These are phyloP conservation scores for Corvus cornix DNA, from an alignment of 2,113 vertebrate species.

Conservation along the genomic window DNA sequence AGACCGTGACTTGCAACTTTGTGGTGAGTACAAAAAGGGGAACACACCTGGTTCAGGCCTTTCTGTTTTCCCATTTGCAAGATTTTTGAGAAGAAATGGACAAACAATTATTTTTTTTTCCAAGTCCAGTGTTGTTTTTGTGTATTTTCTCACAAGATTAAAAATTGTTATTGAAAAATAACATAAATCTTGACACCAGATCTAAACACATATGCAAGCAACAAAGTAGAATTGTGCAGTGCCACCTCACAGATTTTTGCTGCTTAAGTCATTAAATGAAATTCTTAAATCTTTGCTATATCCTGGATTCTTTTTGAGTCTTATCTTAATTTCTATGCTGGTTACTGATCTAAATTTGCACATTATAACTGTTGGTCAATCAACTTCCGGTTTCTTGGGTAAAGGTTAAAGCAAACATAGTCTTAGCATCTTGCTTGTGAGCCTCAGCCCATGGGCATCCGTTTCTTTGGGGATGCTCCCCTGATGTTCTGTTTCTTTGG, in stretches of 20 bases:
- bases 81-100: background rate
- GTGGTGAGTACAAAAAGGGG: background rate
- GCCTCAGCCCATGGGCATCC: accelerated
- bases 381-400: background rate
- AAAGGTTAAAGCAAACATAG: background rate
- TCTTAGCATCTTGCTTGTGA: background rate
- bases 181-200: background rate
- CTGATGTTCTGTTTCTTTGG: background rate
- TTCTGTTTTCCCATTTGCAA: background rate
- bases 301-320: background rate
- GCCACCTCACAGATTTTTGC: background rate
- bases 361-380: background rate
- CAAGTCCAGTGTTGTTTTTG: background rate
- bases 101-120: background rate
- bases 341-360: background rate
- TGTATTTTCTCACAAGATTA: background rate
- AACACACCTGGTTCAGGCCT: background rate
- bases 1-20: background rate
- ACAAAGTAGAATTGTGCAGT: background rate
- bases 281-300: background rate
- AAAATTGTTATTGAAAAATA: background rate
- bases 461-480: background rate
- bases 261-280: background rate
- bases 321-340: background rate
- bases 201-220: background rate